Base-by-base conservation (phyloP, 2,888 invertebrate species). In the Cerceris rybyensis region DNA sequence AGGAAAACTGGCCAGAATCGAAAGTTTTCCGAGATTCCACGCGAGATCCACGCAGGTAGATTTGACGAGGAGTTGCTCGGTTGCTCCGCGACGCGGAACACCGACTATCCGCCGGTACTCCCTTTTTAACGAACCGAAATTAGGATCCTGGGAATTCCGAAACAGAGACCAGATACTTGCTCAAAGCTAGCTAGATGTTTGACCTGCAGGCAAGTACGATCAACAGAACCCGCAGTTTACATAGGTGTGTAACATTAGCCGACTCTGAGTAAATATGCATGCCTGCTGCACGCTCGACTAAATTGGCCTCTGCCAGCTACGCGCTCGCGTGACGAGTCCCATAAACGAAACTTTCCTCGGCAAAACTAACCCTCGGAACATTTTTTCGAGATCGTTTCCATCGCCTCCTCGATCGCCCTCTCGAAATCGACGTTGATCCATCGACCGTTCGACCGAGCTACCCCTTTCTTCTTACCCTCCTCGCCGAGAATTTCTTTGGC, bases 141-240 rank as follows among this genome's bases (percentile, higher is more conserved):
- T 77, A 73, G 83, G 73, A 69, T 76, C 54, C 76, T 16, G 70
- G 70, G 72, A 73, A 68, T 75, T 69, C 11, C 59, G 69, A n/a
- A 75, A 78, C 75, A 66, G 54, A 68, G 75, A 60, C 57, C 49
- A 64, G 74, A 79, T 78, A 81, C 65, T 71, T 75, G 83, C 82
- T 89, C 87, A 90, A 90, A 91, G 88, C 86, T 75, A 81, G 69
- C 75, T 76, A 75, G 86, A 87, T 86, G 83, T 89, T 90, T 88
- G 87, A 87, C 78, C 84, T 85, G 77, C 74, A 73, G 83, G 82
- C 82, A 86, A 79, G 83, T 82, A 87, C 80, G 86, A 88, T 86
- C 88, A 87, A 86, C 86, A 83, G 79, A 82, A 70, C 78, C 83
- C 79, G 77, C 80, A 82, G 84, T 87, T 86, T 87, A 85, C 85